These are phyloP conservation scores for Laspeyria flexula DNA, from an alignment of 2,888 invertebrate species.

Conservation along the genomic window DNA sequence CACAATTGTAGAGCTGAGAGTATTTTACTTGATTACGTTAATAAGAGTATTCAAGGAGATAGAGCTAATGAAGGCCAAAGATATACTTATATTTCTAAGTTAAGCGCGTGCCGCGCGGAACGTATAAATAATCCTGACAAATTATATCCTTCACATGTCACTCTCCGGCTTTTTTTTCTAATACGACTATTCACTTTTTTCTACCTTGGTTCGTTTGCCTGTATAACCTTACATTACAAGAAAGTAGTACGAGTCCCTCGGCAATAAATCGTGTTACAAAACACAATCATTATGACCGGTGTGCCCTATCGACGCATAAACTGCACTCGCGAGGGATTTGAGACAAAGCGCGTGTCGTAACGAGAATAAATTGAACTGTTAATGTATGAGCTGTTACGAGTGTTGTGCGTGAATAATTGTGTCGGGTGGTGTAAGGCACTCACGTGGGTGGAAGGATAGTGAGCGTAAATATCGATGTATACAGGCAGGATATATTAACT, in stretches of 20 bases:
- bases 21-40: not conserved
- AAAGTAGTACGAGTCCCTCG: conserved; percentile 30
- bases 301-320: conserved; percentile 20
- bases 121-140: too few relatives aligned
- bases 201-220: too few relatives aligned
- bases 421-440: not conserved
- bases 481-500: too few relatives aligned
- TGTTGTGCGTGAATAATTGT: not conserved
- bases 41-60: not conserved
- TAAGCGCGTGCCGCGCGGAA: too few relatives aligned
- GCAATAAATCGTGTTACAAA: conserved; percentile 23
- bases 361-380: conserved; percentile 12
- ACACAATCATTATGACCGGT: conserved; percentile 19
- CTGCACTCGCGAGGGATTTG: conserved; percentile 24
- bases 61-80: too few relatives aligned
- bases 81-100: too few relatives aligned
- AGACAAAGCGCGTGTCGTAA: conserved; percentile 24
- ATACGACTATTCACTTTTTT: too few relatives aligned
- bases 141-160: too few relatives aligned
- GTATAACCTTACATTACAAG: too few relatives aligned
- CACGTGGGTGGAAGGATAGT: not conserved
- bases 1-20: not conserved
- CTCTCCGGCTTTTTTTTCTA: too few relatives aligned
- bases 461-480: too few relatives aligned
- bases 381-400: not conserved